Conservation (phyloP, 2,888 invertebrate genomes). For the Chesias legatella region DNA sequence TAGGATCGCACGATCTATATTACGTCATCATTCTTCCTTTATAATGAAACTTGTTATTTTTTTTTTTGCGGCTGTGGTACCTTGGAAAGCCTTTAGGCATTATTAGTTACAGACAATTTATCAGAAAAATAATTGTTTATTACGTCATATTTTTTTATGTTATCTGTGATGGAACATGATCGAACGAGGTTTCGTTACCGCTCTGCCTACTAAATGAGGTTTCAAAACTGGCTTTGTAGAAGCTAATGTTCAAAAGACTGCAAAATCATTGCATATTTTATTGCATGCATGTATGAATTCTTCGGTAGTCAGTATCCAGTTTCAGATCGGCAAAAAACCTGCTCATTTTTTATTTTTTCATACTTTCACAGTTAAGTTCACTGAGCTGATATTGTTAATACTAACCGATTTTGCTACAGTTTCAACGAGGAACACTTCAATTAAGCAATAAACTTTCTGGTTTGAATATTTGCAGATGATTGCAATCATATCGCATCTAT, state of each 20-base stretch:
- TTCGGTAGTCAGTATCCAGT: slow-evolving; percentile 39
- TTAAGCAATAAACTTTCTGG: no score
- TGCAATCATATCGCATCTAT: neutral
- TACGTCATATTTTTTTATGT: no score
- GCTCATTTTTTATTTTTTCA: neutral
- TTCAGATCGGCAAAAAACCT: slow-evolving; percentile 36
- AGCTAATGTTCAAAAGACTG: neutral
- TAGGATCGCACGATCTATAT: slow-evolving; percentile 41
- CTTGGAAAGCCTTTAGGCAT: slow-evolving; percentile 1
- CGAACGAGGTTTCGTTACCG: no score
- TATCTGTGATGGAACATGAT: no score
- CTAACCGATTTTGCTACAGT: no score
- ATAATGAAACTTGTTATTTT: slow-evolving; percentile 7
- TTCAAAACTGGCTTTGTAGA: neutral
- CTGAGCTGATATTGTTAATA: neutral
- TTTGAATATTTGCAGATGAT: no score
- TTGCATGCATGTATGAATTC: slow-evolving; percentile 38
- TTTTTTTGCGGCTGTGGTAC: slow-evolving; percentile 4
- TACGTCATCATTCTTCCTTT: slow-evolving; percentile 21
- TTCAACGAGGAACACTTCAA: no score
- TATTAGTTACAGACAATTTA: slow-evolving; percentile 1
- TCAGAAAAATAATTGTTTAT: no score
- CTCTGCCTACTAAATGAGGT: neutral
- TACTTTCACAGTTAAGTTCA: slow-evolving; percentile 1
- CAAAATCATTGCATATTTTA: slow-evolving; percentile 39